phyloP scores from a whole-genome alignment of 2,113 vertebrate species.

The Phocoena phocoena region DNA sequence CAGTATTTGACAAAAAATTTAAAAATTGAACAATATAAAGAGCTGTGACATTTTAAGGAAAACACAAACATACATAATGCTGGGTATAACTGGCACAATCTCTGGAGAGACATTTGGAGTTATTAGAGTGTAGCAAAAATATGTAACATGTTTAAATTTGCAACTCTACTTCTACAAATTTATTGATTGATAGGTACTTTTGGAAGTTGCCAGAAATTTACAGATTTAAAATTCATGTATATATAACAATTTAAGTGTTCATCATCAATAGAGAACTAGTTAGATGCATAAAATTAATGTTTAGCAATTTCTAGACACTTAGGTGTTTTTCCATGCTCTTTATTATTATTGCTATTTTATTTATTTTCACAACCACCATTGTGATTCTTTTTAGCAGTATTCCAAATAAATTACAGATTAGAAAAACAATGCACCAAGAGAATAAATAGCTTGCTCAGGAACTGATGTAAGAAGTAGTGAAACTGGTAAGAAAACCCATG shows the following conservation, averaged over 20 bases:
- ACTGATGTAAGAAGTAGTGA: not conserved
- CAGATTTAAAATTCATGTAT: not conserved
- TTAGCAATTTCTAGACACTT: not conserved
- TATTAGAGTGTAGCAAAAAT: not conserved
- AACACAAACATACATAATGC: not conserved
- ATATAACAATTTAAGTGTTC: not conserved
- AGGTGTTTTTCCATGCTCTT: not conserved
- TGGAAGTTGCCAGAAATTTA: not conserved
- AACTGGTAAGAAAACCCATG: not conserved
- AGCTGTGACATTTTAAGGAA: not conserved
- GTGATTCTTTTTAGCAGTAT: not conserved
- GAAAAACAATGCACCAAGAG: not conserved
- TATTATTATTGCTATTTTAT: not conserved
- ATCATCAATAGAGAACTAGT: not conserved
- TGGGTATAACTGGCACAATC: not conserved
- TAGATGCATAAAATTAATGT: not conserved
- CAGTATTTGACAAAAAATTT: not conserved
- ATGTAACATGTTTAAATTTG: not conserved
- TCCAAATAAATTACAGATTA: not conserved
- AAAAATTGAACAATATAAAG: not conserved
- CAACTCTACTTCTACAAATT: not conserved
- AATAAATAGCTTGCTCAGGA: not conserved
- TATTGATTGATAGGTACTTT: not conserved
- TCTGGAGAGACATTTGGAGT: not conserved
- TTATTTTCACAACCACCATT: not conserved